Conservation (phyloP, 2,888 invertebrate species). For the Thera obeliscata region DNA sequence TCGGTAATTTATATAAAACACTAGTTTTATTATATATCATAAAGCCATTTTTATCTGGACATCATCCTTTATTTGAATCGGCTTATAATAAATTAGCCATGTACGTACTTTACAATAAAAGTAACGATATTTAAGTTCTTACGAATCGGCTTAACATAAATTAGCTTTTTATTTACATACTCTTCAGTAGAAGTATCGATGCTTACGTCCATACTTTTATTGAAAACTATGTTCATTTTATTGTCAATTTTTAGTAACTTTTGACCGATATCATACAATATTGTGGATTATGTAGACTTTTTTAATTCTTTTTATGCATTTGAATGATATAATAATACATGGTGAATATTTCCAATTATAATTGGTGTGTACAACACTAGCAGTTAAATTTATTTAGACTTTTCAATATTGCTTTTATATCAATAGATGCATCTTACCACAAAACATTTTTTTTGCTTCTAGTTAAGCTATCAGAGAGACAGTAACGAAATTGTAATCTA, state of each 20-base stretch:
- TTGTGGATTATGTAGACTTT: neutral
- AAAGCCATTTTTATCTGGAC: neutral
- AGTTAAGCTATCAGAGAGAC: too few relatives aligned
- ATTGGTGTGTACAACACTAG: neutral
- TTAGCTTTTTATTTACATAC: too few relatives aligned
- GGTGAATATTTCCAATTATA: neutral
- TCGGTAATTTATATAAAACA: too few relatives aligned
- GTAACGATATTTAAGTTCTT: too few relatives aligned
- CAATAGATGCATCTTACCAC: neutral
- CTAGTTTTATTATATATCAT: neutral
- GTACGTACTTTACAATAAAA: too few relatives aligned
- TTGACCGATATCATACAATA: neutral
- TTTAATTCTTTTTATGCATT: neutral
- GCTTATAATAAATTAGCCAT: neutral
- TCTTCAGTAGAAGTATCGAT: neutral
- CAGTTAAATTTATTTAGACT: neutral
- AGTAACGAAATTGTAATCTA: too few relatives aligned
- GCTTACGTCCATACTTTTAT: neutral
- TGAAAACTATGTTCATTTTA: constrained; percentile 11
- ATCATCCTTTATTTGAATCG: neutral
- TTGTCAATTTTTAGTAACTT: constrained; percentile 15
- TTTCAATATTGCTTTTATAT: constrained; percentile 4
- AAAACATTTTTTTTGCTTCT: neutral
- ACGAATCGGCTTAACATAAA: too few relatives aligned
- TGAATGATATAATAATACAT: neutral